Evolutionary conservation across 1,140 invertebrate genomes (phyloP), one percentile per base, ranked within the genome.

Genomic region (Eulimnadia texana): DNA sequence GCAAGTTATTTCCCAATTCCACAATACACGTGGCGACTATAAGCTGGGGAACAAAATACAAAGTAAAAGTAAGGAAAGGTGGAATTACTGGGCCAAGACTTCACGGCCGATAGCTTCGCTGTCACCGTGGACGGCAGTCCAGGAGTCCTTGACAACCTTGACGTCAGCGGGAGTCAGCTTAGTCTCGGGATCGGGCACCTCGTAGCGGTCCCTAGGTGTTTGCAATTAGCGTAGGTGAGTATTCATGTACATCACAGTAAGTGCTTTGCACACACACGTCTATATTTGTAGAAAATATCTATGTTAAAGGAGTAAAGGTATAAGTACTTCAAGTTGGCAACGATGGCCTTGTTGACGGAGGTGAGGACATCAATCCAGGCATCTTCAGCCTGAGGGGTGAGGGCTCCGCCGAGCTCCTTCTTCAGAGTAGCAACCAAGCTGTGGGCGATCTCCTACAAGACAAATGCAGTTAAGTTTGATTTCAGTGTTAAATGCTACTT

Each of bases 321-420:
- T 16, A 24, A 16, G 42, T 29, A 58, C 57, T 49, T 58, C 13
- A 58, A 22, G 57, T 16, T 58, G 29, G 42, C 50, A 23, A 47
- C 0, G n/a, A 69, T 63, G 27, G 64, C 55, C 16, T 51, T 50
- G 60, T 68, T 70, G 1, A 67, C 65, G 3, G 70, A 67, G 25
- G 74, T 69, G 23, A 79, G 59, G 19, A 74, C 71, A 63, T 78
- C 77, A 13, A 67, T 70, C 79, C 78, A 80, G 3, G 77, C 74
- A 24, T 72, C 72, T 2, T 71, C 66, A 0, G 72, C 73, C 62
- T 76, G 73, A 53, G 69, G 53, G 1, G 74, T 77, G 29, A 75
- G 72, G 50, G 72, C 69, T 9, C 66, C 58, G 1, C 73, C 74
- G 2, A 78, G 66, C 58, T 68, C 68, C 28, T 74, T 67, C 1